A percentile compares a stretch with the other conserved stretches of the same genome.
These are phyloP conservation scores for Hylyphantes graminicola DNA, from an alignment of 1,140 invertebrate species.

Conservation along the genomic window DNA sequence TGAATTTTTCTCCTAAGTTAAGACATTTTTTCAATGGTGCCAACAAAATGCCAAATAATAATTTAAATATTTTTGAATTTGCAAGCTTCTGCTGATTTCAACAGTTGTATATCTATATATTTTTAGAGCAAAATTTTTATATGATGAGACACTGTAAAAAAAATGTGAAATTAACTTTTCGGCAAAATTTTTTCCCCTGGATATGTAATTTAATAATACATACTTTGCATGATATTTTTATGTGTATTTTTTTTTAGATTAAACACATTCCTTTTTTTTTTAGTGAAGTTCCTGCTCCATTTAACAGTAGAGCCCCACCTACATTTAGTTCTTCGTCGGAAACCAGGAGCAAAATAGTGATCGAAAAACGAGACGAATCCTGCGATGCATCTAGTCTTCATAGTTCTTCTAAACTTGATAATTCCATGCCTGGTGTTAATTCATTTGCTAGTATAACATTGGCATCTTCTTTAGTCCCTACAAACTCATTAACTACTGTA, in stretches of 20 bases:
- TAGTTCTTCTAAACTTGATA: conserved; percentile 20
- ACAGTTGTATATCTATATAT: too few species aligned
- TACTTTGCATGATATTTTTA: background rate
- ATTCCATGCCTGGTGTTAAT: conserved; percentile 30
- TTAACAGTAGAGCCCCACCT: conserved; percentile 66
- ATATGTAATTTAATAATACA: background rate
- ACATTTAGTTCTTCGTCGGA: conserved; percentile 83
- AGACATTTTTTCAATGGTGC: too few species aligned
- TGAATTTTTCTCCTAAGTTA: too few species aligned
- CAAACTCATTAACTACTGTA: conserved; percentile 19
- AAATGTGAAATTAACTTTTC: too few species aligned
- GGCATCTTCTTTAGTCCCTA: background rate
- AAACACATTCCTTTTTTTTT: conserved; percentile 21
- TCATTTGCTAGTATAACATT: conserved; percentile 22
- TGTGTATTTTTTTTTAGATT: background rate
- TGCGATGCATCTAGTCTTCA: conserved; percentile 71
- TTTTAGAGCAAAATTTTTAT: too few species aligned
- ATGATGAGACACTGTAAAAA: too few species aligned
- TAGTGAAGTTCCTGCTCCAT: conserved; percentile 73
- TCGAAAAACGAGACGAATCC: conserved; percentile 82
- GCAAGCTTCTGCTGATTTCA: too few species aligned
- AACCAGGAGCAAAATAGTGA: conserved; percentile 82
- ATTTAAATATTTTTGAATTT: too few species aligned
- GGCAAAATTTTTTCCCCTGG: too few species aligned
- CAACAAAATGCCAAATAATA: too few species aligned